Evolutionary conservation across 2,888 invertebrate genomes (phyloP), one percentile per base, ranked within the genome.

Genomic region (Drosophila emarginata): DNA sequence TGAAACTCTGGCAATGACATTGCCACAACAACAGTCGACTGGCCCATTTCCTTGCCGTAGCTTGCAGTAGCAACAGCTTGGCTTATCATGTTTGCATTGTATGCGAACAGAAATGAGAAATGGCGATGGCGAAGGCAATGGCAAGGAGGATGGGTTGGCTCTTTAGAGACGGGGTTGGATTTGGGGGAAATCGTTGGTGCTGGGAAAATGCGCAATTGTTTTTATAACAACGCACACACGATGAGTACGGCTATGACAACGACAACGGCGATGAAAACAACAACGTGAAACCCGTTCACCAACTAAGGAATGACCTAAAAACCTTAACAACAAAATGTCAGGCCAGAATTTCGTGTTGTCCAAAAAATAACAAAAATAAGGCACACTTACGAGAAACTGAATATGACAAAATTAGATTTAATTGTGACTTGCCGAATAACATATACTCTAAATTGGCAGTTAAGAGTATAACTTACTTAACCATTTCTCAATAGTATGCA

Each of bases 201-300:
- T 87, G 87, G 80, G 84, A 84, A 84, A 81, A 77, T 80, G 76
- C 67, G 82, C 87, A 85, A 85, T 82, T 84, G 87, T 79, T 78
- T 74, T 77, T 60, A 60, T 21, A 45, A 51, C 57, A 36, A 61
- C 64, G 65, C 50, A 70, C 69, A 64, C 50, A 32, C 32, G 4
- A 32, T 9, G 28, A 28, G 5, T 28, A 28, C 6, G 6, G 5
- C 28, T 5, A 28, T 5, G 32, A 32, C 32, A 32, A 32, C 32
- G 1, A 9, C 32, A 11, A 32, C 32, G 32, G 2, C 32, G 32
- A 11, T 11, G 45, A 45, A 9, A 15, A 45, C 40, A 15, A 15
- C 40, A 40, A 67, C 64, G 57, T 73, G 60, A 78, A 83, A 82
- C 85, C 72, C 68, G 83, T 80, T 80, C 70, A 70, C 61, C 74